Base-by-base conservation (phyloP, 2,113 vertebrate species). In the Paraplagusia blochii region DNA sequence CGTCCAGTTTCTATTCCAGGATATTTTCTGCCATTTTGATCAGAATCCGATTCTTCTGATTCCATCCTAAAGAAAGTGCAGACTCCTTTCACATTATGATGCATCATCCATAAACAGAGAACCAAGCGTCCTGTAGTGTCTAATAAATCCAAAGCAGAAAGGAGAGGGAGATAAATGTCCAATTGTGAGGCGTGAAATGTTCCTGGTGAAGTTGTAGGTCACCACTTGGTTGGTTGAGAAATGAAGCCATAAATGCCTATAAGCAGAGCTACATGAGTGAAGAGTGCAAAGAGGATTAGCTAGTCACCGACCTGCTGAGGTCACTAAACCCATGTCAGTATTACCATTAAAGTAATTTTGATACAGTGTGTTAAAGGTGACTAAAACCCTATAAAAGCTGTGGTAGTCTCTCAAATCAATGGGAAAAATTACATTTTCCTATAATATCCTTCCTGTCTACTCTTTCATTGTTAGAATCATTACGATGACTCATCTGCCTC, bases 221-320 rank as follows among this genome's bases (percentile, higher is more conserved):
- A 74, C 65, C 71, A 77, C 74, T 66, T 78, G 71, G 34, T 52
- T 73, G 55, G 59, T 56, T 77, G 58, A 47, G 58, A 78, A 73
- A 49, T 22, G 53, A 74, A 74, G 77, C 77, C 66, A 84, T 48
- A 63, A 67, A 33, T 63, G 70, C 51, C 44, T 58, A 48, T 17
- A 22, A 67, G 80, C 53, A 59, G 72, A 69, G 62, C 58, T 60
- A 45, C 62, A 68, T 68, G 58, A 85, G 76, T 66, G 72, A 81
- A 53, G 69, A 77, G 57, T 44, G 58, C 76, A 88, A 90, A 89
- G 85, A 85, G 84, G 88, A 91, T 90, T 91, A 88, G 52, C 81
- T 81, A 84, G 80, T 83, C 80, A 45, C 59, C 74, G 57, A 45
- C 66, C 47, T 50, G 50, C 40, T 53, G 18, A 73, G 42, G 58